A percentile compares a stretch with the other conserved stretches of the same genome.
phyloP scores from a whole-genome alignment of 1,140 invertebrate species.

The Scaptomyza montana region DNA sequence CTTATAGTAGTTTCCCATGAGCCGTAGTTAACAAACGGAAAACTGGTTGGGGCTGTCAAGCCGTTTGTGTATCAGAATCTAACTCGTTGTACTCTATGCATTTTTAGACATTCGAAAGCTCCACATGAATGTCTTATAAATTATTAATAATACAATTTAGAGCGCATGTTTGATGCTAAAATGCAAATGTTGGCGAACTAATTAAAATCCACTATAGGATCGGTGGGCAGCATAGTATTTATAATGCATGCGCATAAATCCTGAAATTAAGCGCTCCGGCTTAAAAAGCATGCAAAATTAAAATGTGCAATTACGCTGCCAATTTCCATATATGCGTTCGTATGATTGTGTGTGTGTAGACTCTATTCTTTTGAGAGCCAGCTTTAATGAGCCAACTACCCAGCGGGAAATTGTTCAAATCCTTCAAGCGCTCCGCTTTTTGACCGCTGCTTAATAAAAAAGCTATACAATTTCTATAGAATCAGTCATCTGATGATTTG shows the following conservation, averaged over 20 bases:
- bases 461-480: too few species aligned
- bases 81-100: background rate
- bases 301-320: conserved; percentile 67
- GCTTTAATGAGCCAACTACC: conserved; percentile 1
- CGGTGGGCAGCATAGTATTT: conserved; percentile 41
- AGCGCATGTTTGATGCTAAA: conserved; percentile 19
- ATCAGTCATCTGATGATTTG: too few species aligned
- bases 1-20: too few species aligned
- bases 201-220: conserved; percentile 49
- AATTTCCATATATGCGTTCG: conserved; percentile 21
- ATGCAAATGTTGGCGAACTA: conserved; percentile 55
- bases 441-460: background rate
- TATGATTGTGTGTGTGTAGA: background rate
- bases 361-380: background rate
- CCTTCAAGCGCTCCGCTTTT: background rate
- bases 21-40: background rate
- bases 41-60: background rate
- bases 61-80: background rate
- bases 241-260: conserved; percentile 77
- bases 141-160: conserved; percentile 55
- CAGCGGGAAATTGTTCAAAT: conserved; percentile 8
- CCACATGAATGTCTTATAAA: conserved; percentile 24
- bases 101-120: background rate
- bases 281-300: conserved; percentile 68
- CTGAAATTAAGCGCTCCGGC: conserved; percentile 59